Evolutionary conservation across 2,888 invertebrate genomes (phyloP).

Genomic region (Hydropsyche betteni): DNA sequence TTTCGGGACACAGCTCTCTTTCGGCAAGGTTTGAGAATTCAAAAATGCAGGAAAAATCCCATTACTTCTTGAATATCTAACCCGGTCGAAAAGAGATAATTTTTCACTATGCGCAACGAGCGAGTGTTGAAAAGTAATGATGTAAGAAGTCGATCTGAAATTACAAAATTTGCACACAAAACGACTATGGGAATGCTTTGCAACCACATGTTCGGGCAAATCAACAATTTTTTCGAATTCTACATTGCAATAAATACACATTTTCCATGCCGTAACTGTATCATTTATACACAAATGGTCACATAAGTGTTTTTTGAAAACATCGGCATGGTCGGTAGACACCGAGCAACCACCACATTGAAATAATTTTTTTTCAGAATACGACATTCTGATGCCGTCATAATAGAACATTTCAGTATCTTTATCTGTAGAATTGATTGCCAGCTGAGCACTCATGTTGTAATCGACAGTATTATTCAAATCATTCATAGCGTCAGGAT

Average conservation of each 20-base stretch:
- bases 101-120: neutral
- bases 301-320: neutral
- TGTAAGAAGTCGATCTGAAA: slow-evolving; percentile 66
- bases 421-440: neutral
- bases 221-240: too few relatives aligned
- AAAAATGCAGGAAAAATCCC: neutral
- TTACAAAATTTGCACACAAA: slow-evolving; percentile 75
- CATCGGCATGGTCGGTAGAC: slow-evolving; percentile 56
- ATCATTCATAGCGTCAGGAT: slow-evolving; percentile 52
- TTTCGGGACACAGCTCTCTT: slow-evolving; percentile 8
- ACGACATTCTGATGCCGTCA: neutral
- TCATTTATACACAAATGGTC: neutral
- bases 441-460: too few relatives aligned
- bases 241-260: slow-evolving; percentile 17
- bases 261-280: neutral
- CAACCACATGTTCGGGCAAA: slow-evolving; percentile 69
- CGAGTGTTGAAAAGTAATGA: slow-evolving; percentile 20
- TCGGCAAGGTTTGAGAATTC: slow-evolving; percentile 15
- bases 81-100: neutral
- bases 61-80: neutral
- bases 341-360: slow-evolving; percentile 69
- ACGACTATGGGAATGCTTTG: slow-evolving; percentile 69
- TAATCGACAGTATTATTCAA: too few relatives aligned
- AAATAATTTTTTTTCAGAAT: slow-evolving; percentile 57
- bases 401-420: neutral